Conservation (phyloP, 2,113 vertebrate genomes). For the Tachysurus fulvidraco region DNA sequence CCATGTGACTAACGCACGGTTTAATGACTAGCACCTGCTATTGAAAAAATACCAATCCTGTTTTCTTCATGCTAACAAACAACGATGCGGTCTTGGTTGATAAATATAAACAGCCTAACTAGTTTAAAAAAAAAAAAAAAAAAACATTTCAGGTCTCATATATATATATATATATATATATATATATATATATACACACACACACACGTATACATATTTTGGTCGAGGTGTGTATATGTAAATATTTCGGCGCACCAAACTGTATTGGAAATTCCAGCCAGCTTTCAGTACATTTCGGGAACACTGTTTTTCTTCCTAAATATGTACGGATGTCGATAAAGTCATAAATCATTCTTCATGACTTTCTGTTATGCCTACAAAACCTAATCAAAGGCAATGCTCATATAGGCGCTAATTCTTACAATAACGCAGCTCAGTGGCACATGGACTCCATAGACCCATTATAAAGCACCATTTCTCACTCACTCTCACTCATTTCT, state of each 20-base stretch:
- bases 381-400: too few relatives aligned
- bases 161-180: too few relatives aligned
- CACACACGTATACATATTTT: background rate
- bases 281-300: background rate
- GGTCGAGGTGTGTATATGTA: background rate
- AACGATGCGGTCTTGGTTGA: background rate
- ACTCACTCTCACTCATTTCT: too few relatives aligned
- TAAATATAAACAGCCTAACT: background rate
- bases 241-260: background rate
- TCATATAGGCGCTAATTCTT: background rate
- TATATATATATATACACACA: too few relatives aligned
- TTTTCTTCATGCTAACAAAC: background rate
- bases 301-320: background rate
- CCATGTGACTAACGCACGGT: background rate
- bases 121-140: background rate
- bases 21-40: constrained; percentile 12
- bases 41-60: background rate
- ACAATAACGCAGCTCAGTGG: background rate
- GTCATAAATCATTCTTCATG: background rate
- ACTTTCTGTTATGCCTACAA: background rate
- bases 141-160: too few relatives aligned
- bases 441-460: too few relatives aligned
- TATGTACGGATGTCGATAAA: background rate
- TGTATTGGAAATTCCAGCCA: background rate
- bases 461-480: too few relatives aligned